Percentiles rank a stretch among this genome's conserved stretches.
Conservation (phyloP, 2,797 vertebrate species). For the Hemibagrus guttatus region DNA sequence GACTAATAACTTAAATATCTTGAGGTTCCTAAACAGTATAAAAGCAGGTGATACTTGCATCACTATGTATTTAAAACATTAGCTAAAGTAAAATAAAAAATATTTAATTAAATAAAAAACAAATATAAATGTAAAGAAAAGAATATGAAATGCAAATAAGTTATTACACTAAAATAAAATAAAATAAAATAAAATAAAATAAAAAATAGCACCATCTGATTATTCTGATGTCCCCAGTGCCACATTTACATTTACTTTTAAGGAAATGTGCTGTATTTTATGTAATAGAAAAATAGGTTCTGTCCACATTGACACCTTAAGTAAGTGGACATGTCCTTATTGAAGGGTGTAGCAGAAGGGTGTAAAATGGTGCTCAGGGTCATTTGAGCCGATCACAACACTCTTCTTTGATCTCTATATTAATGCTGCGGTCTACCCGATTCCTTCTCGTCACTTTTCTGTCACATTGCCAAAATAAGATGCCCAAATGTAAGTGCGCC, state of each 20-base stretch:
- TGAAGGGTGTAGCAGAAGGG: neutral
- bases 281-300: neutral
- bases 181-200: neutral
- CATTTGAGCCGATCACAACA: constrained; percentile 25
- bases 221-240: neutral
- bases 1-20: neutral
- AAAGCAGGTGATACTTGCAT: neutral
- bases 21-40: neutral
- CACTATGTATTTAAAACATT: too few relatives aligned
- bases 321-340: neutral
- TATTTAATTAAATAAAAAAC: neutral
- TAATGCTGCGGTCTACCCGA: constrained; percentile 29
- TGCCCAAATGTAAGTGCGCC: constrained; percentile 47
- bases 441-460: constrained; percentile 41
- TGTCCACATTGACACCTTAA: neutral
- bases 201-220: neutral
- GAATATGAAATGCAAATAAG: too few relatives aligned
- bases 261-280: neutral
- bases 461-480: constrained; percentile 47
- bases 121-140: too few relatives aligned
- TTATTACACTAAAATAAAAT: neutral
- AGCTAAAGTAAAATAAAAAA: neutral
- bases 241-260: neutral
- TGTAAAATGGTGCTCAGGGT: neutral
- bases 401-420: constrained; percentile 44